Base-by-base conservation (phyloP, 2,888 invertebrate species). In the Lucinisca nassula region DNA sequence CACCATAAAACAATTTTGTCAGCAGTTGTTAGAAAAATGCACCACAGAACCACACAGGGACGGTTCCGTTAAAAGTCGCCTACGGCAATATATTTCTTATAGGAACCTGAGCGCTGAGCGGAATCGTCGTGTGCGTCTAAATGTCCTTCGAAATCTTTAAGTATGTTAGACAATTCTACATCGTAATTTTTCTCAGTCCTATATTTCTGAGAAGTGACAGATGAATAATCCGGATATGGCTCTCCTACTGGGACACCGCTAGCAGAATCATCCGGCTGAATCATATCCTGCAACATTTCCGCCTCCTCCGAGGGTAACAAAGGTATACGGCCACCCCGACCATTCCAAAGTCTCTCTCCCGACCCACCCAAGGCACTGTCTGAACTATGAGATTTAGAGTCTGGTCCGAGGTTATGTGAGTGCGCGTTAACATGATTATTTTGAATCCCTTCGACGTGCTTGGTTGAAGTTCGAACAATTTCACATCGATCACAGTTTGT, bases 351-450 rank as follows among this genome's bases (percentile, higher is more conserved):
- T 49, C 87, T 78, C 35, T 79, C 79, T 4, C 90, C 90, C 6
- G 90, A 90, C 21, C 87, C 90, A 30, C 90, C 90, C 40, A 90
- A 85, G 45, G 90, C 90, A 90, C 90, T 90, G 73, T 90, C 90
- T 21, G 90, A 90, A 79, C 90, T 90, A 58, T 90, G 87, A 0
- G 90, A 90, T 38, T 84, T 74, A 10, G 79, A 55, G 27, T 85
- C 85, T 27, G 75, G 70, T 35, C 78, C 38, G 14, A 74, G 55
- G 58, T 58, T 79, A 32, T 32, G 17, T 35, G 35, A 35, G 8
- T 6, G 61, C 6, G 30, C 61, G 27, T 12, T 24, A 6, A 58
- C n/a, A 2, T 3, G 24, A 8, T 67, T 67, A 12, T 8, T 1
- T 32, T 67, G 67, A 10, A 17, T 3, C 3, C 14, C 30, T 4